Percentiles rank a stretch among this genome's conserved stretches.
Evolutionary conservation across 1,140 invertebrate genomes (phyloP).

Genomic region (Drosophila tropicalis): DNA sequence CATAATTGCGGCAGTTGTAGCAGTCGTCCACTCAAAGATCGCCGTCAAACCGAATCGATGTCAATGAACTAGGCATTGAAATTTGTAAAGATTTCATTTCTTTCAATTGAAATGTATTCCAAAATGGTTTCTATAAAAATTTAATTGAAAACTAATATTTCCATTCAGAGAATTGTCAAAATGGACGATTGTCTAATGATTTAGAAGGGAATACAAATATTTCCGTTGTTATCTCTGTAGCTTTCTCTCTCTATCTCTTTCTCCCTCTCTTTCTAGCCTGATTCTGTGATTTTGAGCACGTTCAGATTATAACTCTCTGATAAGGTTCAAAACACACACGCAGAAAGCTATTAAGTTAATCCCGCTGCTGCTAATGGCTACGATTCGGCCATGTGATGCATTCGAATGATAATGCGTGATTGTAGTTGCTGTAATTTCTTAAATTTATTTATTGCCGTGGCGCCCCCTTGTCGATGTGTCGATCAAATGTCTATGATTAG

Average conservation of each 20-base stretch:
- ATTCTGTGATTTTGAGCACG: background rate
- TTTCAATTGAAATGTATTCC: constrained; percentile 7
- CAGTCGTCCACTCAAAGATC: constrained; percentile 38
- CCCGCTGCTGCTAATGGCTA: background rate
- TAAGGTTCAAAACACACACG: constrained; percentile 3
- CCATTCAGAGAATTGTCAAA: no score
- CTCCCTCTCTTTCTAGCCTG: background rate
- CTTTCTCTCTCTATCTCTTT: background rate
- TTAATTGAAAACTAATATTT: no score
- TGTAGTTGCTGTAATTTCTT: constrained; percentile 28
- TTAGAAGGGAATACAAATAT: background rate
- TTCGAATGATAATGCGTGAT: background rate
- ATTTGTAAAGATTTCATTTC: background rate
- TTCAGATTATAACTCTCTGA: constrained; percentile 4
- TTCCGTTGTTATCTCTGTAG: background rate
- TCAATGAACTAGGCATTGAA: constrained; percentile 53
- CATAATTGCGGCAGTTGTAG: constrained; percentile 41
- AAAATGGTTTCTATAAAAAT: no score
- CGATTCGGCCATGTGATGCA: constrained; percentile 1
- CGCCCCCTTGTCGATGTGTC: constrained; percentile 43
- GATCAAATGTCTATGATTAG: constrained; percentile 38
- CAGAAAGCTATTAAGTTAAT: background rate
- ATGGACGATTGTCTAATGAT: no score
- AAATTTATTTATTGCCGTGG: constrained; percentile 39
- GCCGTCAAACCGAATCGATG: constrained; percentile 18